Conservation (phyloP, 2,113 vertebrate species). For the Ctenodactylus gundi region DNA sequence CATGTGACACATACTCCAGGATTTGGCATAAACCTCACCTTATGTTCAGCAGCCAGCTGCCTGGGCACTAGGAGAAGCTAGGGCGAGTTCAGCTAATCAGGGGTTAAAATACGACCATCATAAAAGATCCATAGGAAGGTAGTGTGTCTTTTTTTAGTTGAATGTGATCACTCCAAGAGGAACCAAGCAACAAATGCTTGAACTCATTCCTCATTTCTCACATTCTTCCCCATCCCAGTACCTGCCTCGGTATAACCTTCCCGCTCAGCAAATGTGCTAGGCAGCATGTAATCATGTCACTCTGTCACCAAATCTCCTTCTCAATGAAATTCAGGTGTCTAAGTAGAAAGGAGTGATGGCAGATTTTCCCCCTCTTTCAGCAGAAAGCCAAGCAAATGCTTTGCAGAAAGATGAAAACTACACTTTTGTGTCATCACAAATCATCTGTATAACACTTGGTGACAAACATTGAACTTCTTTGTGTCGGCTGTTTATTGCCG, state of each 20-base stretch:
- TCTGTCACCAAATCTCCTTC: slow-evolving; percentile 63
- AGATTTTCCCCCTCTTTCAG: slow-evolving; percentile 60
- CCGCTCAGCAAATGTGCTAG: background rate
- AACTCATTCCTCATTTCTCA: background rate
- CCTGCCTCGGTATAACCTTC: background rate
- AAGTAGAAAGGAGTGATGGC: slow-evolving; percentile 59
- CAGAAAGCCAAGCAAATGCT: slow-evolving; percentile 70
- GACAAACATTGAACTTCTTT: slow-evolving; percentile 68
- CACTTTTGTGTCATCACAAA: slow-evolving; percentile 62
- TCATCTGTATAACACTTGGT: slow-evolving; percentile 59
- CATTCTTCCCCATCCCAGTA: background rate
- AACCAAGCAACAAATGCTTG: background rate
- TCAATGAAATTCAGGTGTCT: slow-evolving; percentile 69
- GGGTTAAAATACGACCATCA: slow-evolving; percentile 47
- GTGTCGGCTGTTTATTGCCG: slow-evolving; percentile 62
- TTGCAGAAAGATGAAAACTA: slow-evolving; percentile 69
- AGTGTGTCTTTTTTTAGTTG: background rate
- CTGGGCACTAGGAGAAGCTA: slow-evolving; percentile 34
- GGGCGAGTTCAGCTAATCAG: slow-evolving; percentile 35
- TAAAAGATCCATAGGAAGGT: slow-evolving; percentile 23
- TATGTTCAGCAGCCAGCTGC: slow-evolving; percentile 62
- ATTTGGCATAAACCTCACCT: slow-evolving; percentile 57
- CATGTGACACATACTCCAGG: slow-evolving; percentile 66
- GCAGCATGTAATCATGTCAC: slow-evolving; percentile 53
- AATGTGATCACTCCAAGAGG: slow-evolving; percentile 27